Evolutionary conservation across 2,113 vertebrate species (phyloP).

Genomic region (Barnardius zonarius): DNA sequence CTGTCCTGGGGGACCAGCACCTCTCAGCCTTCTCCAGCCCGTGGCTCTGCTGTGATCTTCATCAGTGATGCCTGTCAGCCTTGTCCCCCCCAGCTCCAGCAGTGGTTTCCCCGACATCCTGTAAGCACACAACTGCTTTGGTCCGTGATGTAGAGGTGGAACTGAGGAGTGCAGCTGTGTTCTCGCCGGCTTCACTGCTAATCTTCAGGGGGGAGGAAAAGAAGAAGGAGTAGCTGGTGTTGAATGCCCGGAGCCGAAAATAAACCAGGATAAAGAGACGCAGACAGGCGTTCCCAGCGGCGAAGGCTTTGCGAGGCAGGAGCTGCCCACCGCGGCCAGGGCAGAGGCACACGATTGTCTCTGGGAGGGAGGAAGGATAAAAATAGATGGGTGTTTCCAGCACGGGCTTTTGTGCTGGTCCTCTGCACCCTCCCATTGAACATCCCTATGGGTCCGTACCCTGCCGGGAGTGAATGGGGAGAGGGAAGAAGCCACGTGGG

Average conservation of each 20-base stretch:
- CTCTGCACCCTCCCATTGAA: neutral
- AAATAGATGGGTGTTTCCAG: slow-evolving; percentile 15
- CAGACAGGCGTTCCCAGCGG: neutral
- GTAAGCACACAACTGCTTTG: rapidly evolving
- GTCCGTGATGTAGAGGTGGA: neutral
- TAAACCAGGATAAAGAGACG: neutral
- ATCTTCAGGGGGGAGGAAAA: neutral
- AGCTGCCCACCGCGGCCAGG: neutral
- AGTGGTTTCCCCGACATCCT: neutral
- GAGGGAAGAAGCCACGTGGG: neutral
- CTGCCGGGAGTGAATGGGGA: neutral
- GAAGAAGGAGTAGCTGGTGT: neutral
- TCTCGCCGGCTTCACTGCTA: neutral
- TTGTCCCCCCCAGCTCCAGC: rapidly evolving
- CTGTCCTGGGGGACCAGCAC: neutral
- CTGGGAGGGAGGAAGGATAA: neutral
- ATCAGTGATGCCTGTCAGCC: neutral
- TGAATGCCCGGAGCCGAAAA: neutral
- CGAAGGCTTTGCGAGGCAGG: neutral
- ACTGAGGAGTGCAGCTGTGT: neutral
- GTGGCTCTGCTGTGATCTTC: neutral
- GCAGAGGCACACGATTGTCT: neutral
- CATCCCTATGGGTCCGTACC: rapidly evolving
- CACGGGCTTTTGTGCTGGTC: neutral
- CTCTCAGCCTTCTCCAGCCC: neutral